These are phyloP conservation scores for Diorhabda sublineata DNA, from an alignment of 1,140 invertebrate genomes.

Conservation along the genomic window DNA sequence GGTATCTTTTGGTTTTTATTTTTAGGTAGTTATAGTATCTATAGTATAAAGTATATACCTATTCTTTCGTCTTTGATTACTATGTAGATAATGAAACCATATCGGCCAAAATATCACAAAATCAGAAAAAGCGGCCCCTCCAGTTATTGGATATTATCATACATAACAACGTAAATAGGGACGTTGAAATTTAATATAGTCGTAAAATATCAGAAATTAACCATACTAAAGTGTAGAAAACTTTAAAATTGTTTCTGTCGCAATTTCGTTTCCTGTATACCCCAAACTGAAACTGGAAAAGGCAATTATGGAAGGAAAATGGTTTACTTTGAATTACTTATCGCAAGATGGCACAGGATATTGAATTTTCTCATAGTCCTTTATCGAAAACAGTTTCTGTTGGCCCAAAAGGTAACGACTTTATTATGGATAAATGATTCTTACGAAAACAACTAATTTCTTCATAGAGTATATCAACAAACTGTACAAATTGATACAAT, in stretches of 20 bases:
- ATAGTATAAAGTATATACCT: no score
- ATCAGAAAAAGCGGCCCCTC: no score
- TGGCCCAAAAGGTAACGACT: background rate
- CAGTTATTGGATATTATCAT: no score
- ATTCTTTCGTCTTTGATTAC: no score
- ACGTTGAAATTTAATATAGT: slow-evolving; percentile 8
- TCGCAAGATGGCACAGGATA: background rate
- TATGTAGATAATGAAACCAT: no score
- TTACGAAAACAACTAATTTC: no score
- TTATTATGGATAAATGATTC: background rate
- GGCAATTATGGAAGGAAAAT: slow-evolving; percentile 20
- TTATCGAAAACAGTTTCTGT: background rate
- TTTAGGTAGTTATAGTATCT: no score
- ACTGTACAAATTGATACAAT: no score
- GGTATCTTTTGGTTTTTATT: no score
- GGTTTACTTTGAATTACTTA: slow-evolving; percentile 1
- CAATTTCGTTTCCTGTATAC: slow-evolving; percentile 1
- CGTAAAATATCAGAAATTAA: slow-evolving; percentile 10
- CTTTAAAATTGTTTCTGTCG: slow-evolving; percentile 11
- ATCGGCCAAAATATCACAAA: no score
- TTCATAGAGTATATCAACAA: no score
- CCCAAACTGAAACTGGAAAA: background rate
- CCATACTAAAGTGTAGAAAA: slow-evolving; percentile 12
- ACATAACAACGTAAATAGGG: background rate
- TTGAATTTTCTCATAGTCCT: background rate